phyloP scores from a whole-genome alignment of 2,113 vertebrate species.

The Scophthalmus maximus region DNA sequence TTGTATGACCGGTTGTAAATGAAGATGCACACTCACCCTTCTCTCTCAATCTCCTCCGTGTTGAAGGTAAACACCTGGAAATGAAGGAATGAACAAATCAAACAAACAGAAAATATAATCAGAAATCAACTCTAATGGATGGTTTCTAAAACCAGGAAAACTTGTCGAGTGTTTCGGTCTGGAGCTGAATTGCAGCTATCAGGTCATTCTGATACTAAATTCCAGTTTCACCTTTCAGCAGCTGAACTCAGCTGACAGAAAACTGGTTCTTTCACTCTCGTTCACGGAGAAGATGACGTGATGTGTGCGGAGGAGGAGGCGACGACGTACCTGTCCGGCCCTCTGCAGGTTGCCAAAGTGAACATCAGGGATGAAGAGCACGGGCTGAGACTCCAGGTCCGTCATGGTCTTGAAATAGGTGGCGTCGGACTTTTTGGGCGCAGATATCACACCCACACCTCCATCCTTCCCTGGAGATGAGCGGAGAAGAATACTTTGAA shows the following conservation, averaged over 20 bases:
- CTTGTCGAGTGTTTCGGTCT: too few relatives aligned
- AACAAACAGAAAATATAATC: too few relatives aligned
- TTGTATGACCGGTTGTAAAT: constrained; percentile 42
- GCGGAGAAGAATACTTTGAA: neutral
- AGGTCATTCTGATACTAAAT: neutral
- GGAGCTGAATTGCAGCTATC: neutral
- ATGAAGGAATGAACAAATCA: too few relatives aligned
- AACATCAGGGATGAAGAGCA: constrained; percentile 97
- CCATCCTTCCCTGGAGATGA: constrained; percentile 85
- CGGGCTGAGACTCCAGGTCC: constrained; percentile 94
- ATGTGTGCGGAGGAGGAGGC: neutral
- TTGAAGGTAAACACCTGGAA: constrained; percentile 91
- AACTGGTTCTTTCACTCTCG: constrained; percentile 11
- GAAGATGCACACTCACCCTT: constrained; percentile 85
- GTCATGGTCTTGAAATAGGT: constrained; percentile 95
- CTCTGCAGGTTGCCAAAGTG: constrained; percentile 98
- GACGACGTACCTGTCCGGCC: constrained; percentile 88
- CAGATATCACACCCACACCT: constrained; percentile 80
- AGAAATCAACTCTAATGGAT: too few relatives aligned
- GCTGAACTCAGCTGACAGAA: neutral
- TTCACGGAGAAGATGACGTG: neutral
- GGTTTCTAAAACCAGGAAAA: neutral
- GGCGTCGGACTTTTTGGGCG: constrained; percentile 90
- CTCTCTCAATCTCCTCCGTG: constrained; percentile 92
- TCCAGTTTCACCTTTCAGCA: neutral